Percentiles rank a stretch among this genome's conserved stretches.
Evolutionary conservation across 2,888 invertebrate species (phyloP).

Genomic region (Phasia obesa): DNA sequence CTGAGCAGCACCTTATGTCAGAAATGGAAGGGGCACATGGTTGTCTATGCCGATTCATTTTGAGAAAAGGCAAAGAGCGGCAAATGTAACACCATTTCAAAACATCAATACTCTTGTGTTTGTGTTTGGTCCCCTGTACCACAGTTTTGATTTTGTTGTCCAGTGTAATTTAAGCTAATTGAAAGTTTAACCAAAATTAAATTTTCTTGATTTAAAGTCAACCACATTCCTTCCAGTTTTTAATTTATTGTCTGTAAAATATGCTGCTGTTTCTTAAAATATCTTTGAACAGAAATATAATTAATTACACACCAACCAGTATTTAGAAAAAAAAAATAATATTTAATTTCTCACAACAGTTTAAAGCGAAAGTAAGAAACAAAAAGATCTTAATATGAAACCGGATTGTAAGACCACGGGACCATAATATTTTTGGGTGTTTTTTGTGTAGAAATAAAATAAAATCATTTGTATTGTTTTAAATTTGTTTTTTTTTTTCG

Average conservation of each 20-base stretch:
- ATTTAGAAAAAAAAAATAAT: background rate
- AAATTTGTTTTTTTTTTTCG: constrained; percentile 7
- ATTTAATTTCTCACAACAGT: constrained; percentile 47
- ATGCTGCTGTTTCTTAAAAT: constrained; percentile 7
- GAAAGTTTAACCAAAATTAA: background rate
- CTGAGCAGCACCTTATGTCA: too few species aligned
- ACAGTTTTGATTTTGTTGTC: too few species aligned
- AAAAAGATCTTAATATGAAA: constrained; percentile 47
- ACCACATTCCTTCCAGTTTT: constrained; percentile 25
- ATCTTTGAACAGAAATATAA: constrained; percentile 22
- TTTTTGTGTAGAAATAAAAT: constrained; percentile 35
- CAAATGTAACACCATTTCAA: too few species aligned
- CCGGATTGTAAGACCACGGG: constrained; percentile 52
- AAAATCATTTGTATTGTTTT: constrained; percentile 19
- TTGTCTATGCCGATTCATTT: too few species aligned
- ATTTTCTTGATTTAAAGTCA: constrained; percentile 15
- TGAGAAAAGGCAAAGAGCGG: too few species aligned
- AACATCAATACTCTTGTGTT: too few species aligned
- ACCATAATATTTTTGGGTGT: constrained; percentile 43
- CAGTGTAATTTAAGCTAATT: too few species aligned
- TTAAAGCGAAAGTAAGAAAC: constrained; percentile 65
- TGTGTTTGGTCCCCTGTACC: too few species aligned
- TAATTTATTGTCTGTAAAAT: constrained; percentile 28
- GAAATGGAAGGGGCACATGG: too few species aligned
- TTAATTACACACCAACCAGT: constrained; percentile 29